These are phyloP conservation scores for Athrips mouffetella DNA, from an alignment of 2,888 invertebrate species.

Conservation along the genomic window DNA sequence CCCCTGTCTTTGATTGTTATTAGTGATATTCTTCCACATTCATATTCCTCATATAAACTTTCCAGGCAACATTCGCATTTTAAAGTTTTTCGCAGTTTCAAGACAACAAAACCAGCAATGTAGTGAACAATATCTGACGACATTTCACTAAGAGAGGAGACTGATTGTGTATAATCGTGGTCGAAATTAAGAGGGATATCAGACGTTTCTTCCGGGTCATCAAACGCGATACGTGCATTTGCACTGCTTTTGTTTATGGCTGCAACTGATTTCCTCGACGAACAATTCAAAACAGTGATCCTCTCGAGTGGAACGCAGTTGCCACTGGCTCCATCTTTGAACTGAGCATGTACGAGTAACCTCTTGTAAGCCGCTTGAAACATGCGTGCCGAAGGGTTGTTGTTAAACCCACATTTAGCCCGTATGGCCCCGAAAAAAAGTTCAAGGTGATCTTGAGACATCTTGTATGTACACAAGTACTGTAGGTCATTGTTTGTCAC, in stretches of 20 bases:
- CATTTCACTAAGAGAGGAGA: background rate
- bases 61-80: background rate
- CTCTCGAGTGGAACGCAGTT: slow-evolving; percentile 19
- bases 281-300: slow-evolving; percentile 16
- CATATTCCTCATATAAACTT: background rate
- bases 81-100: background rate
- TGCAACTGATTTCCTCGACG: too few relatives aligned
- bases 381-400: slow-evolving; percentile 19
- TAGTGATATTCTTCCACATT: background rate
- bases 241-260: background rate
- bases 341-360: slow-evolving; percentile 19
- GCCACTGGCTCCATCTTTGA: slow-evolving; percentile 16
- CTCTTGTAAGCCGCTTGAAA: slow-evolving; percentile 21
- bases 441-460: slow-evolving; percentile 16
- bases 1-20: background rate
- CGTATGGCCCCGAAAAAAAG: slow-evolving; percentile 21
- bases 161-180: background rate
- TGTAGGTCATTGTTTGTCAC: background rate
- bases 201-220: background rate
- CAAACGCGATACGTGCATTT: background rate
- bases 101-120: too few relatives aligned
- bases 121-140: background rate
- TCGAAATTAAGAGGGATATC: background rate
- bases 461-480: slow-evolving; percentile 18
- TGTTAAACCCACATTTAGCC: slow-evolving; percentile 19